Conservation (phyloP, 2,113 vertebrate genomes). For the Cryptotis parvus region DNA sequence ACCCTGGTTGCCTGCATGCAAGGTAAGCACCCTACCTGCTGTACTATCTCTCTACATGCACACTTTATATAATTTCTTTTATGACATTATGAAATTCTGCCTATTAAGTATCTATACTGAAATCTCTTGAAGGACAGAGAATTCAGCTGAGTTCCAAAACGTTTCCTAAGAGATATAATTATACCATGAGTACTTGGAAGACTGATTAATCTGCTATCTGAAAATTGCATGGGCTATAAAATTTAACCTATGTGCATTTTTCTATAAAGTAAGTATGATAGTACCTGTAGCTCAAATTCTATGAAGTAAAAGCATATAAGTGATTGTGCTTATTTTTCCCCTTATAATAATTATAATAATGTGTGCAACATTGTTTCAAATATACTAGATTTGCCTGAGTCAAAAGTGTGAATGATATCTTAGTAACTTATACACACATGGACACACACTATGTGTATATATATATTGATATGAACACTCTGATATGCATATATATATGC, state of each 20-base stretch:
- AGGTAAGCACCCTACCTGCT: background rate
- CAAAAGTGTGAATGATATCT: constrained; percentile 62
- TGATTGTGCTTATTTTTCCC: background rate
- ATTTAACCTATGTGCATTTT: background rate
- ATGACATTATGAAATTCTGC: background rate
- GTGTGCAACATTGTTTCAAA: constrained; percentile 27
- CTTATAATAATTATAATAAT: no score
- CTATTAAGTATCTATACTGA: background rate
- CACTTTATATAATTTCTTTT: background rate
- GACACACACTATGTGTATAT: constrained; percentile 4
- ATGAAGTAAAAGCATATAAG: background rate
- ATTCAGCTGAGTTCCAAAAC: background rate
- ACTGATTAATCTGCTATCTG: constrained; percentile 44
- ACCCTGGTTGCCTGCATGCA: no score
- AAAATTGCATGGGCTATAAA: constrained; percentile 28
- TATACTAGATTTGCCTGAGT: constrained; percentile 59
- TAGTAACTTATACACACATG: constrained; percentile 53
- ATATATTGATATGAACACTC: no score
- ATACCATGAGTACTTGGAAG: constrained; percentile 1
- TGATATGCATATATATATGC: constrained; percentile 13
- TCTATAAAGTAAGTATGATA: constrained; percentile 9
- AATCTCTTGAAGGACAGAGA: background rate
- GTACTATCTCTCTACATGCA: background rate
- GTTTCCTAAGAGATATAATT: background rate
- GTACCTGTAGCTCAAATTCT: background rate